These are phyloP conservation scores for Lophura swinhoii DNA, from an alignment of 2,797 vertebrate genomes.

Conservation along the genomic window DNA sequence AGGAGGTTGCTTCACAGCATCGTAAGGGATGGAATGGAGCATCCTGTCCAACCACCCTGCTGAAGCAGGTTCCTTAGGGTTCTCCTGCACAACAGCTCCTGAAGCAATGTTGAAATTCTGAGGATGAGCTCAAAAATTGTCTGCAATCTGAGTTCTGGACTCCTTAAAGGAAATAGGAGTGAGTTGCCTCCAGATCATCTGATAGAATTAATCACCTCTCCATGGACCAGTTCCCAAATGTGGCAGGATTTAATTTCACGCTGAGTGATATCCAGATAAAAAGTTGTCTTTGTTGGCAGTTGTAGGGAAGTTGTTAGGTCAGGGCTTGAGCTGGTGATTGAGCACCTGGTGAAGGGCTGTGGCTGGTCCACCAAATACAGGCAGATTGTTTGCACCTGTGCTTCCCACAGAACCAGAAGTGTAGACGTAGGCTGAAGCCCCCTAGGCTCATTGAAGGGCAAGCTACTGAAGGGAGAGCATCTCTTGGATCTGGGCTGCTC, in stretches of 20 bases:
- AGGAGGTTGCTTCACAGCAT: not conserved
- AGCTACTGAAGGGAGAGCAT: too few relatives aligned
- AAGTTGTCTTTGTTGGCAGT: not conserved
- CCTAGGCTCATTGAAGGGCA: too few relatives aligned
- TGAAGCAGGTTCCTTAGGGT: not conserved
- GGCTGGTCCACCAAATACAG: too few relatives aligned
- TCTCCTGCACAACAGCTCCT: not conserved
- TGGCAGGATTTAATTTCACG: constrained; percentile 50
- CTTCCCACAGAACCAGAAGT: too few relatives aligned
- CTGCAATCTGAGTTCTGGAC: not conserved
- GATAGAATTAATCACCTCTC: constrained; percentile 42
- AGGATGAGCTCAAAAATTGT: not conserved
- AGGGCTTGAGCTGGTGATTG: too few relatives aligned
- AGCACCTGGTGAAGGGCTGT: too few relatives aligned
- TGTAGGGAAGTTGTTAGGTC: too few relatives aligned
- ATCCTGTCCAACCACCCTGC: too few relatives aligned
- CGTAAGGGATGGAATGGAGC: too few relatives aligned
- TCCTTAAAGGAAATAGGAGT: not conserved
- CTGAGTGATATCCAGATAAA: not conserved
- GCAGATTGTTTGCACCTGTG: too few relatives aligned
- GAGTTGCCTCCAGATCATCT: not conserved
- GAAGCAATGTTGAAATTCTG: not conserved
- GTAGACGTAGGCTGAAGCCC: too few relatives aligned
- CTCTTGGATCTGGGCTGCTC: too few relatives aligned
- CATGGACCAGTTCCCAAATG: constrained; percentile 30